Percentiles rank a stretch among this genome's conserved stretches.
Conservation (phyloP, 2,888 invertebrate genomes). For the Aporophyla lueneburgensis region DNA sequence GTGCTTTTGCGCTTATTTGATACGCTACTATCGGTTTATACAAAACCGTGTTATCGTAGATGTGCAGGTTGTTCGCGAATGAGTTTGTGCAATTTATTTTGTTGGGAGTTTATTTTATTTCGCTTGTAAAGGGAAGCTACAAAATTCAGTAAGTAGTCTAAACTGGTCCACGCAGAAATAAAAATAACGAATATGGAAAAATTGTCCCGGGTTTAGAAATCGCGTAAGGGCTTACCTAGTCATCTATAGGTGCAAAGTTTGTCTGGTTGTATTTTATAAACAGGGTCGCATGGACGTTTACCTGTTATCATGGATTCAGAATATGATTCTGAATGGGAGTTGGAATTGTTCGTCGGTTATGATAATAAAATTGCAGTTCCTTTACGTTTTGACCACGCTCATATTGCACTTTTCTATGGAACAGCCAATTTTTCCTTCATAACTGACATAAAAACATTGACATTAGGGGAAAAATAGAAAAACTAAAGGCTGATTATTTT, state of each 20-base stretch:
- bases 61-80: conserved; percentile 56
- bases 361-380: too few species aligned
- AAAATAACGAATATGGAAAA: neutral
- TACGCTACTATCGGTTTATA: conserved; percentile 65
- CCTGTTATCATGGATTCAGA: too few species aligned
- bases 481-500: neutral
- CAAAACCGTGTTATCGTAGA: conserved; percentile 66
- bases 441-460: too few species aligned
- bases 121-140: neutral
- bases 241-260: neutral
- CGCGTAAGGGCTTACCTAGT: neutral
- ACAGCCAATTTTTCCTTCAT: too few species aligned
- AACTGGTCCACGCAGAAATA: neutral
- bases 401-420: too few species aligned
- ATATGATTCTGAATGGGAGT: too few species aligned
- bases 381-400: too few species aligned
- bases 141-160: neutral
- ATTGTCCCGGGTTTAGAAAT: neutral
- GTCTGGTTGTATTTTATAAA: neutral
- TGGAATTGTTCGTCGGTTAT: too few species aligned
- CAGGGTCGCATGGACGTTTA: too few species aligned
- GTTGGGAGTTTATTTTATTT: conserved; percentile 16
- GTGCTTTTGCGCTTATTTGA: conserved; percentile 64
- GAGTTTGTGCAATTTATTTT: conserved; percentile 34
- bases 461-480: too few species aligned